These are phyloP conservation scores for Pangasius sanitwongsei DNA, from an alignment of 2,797 vertebrate genomes.

Conservation along the genomic window DNA sequence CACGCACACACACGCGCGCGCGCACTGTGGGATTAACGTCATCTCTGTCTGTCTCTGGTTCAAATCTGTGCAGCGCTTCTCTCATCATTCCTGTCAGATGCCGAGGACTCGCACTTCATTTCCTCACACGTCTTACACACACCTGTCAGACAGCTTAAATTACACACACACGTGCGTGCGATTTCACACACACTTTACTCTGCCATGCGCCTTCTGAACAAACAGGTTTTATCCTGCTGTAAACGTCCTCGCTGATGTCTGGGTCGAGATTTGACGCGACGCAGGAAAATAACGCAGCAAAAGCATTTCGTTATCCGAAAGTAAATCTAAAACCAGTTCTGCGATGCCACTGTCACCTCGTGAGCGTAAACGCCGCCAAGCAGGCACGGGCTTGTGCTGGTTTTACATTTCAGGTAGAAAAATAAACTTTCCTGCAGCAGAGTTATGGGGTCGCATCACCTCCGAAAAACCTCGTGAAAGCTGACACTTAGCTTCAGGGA, in stretches of 20 bases:
- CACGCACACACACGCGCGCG: no score
- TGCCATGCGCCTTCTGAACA: neutral
- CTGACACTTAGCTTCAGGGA: neutral
- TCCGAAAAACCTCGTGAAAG: neutral
- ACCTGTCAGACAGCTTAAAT: neutral
- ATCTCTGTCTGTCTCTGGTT: no score
- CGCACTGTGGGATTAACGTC: no score
- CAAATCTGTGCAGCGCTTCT: neutral
- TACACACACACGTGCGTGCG: no score
- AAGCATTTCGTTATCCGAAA: neutral
- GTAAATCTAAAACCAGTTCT: neutral
- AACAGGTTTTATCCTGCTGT: neutral
- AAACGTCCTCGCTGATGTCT: neutral
- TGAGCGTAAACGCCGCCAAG: no score
- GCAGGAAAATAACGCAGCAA: neutral
- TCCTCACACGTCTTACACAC: neutral
- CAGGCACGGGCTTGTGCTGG: neutral
- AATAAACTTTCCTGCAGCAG: neutral
- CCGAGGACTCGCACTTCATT: neutral
- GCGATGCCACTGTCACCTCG: fast-evolving
- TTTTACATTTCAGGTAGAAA: neutral
- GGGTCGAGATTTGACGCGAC: no score
- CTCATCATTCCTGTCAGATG: neutral
- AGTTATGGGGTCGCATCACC: no score
- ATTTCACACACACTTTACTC: neutral